Evolutionary conservation across 2,797 vertebrate genomes (phyloP), one percentile per base, ranked within the genome.

Genomic region (Ctenopoma multispine): DNA sequence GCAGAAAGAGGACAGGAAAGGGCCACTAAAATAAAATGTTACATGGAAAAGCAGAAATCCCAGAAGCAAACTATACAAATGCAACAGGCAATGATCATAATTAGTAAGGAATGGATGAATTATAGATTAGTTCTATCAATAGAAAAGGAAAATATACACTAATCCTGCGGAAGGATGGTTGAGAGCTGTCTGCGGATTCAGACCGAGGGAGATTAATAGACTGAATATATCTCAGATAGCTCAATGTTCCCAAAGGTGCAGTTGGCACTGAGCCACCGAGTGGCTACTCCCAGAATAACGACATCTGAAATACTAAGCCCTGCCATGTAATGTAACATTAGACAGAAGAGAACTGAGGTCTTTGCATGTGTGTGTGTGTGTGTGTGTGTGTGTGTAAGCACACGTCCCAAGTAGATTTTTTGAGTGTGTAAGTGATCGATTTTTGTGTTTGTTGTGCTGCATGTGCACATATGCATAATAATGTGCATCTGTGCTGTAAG

Each of bases 231-330:
- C 44, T 69, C 51, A 43, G 61, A 71, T 63, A 59, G 59, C 40
- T 75, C 55, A 57, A 14, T 12, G 2, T 8, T 84, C 77, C 79
- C 82, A 69, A 61, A 84, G 86, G 82, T 21, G 21, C 63, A 65
- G 44, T 84, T 81, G 78, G 77, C 73, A 75, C 57, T 4, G 21
- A 69, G 69, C 63, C 40, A 7, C 24, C 77, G 29, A 68, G 57
- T 12, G 1, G 48, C 58, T 63, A 65, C 56, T 67, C 61, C 69
- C 36, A 56, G 18, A 69, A 48, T 27, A 62, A 77, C 31, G 63
- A 69, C 47, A 12, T 21, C 24, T 14, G 47, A 44, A 66, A 74
- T 24, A 59, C 47, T 36, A 29, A 66, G 77, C 23, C 17, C 51
- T 63, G 56, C 3, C 3, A 41, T 50, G 44, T 17, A 50, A 51